phyloP scores from a whole-genome alignment of 2,797 vertebrate species.

The Smutsia gigantea region DNA sequence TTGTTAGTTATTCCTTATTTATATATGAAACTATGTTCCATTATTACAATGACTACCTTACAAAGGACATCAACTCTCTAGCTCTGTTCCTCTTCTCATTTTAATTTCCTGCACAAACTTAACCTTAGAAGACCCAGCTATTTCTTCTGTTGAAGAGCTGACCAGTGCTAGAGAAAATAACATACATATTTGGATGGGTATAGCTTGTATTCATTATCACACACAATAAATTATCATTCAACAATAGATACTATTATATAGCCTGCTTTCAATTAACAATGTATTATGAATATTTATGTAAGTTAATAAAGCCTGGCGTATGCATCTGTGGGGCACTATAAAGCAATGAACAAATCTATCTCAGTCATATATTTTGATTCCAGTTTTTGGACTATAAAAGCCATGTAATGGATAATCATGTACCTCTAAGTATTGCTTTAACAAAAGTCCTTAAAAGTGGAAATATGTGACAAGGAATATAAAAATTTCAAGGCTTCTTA shows the following conservation, averaged over 20 bases:
- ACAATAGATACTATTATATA: background rate
- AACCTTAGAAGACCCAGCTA: background rate
- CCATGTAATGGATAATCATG: background rate
- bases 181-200: background rate
- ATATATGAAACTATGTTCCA: background rate
- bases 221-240: background rate
- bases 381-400: background rate
- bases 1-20: background rate
- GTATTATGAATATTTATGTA: background rate
- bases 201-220: background rate
- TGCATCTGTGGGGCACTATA: background rate
- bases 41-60: background rate
- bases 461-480: background rate
- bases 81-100: background rate
- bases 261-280: background rate
- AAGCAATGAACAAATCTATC: background rate
- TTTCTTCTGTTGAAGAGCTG: background rate
- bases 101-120: background rate
- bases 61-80: background rate
- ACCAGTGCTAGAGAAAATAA: background rate
- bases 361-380: background rate
- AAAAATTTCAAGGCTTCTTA: background rate
- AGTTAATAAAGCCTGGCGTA: background rate
- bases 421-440: background rate
- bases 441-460: background rate